Evolutionary conservation across 2,113 vertebrate genomes (phyloP).

Genomic region (Heteronetta atricapilla): DNA sequence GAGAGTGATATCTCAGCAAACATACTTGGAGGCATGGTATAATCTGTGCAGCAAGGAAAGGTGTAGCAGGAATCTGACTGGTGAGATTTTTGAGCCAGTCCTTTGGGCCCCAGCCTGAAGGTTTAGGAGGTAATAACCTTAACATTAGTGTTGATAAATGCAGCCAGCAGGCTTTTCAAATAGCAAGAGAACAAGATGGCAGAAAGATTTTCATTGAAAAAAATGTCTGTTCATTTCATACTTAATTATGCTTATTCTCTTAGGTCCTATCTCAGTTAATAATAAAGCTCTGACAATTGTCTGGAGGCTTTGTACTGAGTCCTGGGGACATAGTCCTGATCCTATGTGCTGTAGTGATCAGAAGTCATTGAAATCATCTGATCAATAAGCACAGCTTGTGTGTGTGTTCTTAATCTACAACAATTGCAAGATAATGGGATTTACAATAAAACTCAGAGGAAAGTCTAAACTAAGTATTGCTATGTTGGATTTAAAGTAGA

Average conservation of each 20-base stretch:
- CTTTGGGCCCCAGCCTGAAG: not conserved
- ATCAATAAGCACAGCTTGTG: not conserved
- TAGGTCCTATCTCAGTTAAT: not conserved
- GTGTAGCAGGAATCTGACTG: not conserved
- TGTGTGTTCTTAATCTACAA: not conserved
- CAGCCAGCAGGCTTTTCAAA: not conserved
- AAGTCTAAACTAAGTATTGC: not conserved
- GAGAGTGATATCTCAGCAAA: not conserved
- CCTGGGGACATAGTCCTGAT: not conserved
- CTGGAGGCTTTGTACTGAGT: not conserved
- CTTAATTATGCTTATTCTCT: not conserved
- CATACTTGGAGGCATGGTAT: not conserved
- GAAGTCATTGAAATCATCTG: not conserved
- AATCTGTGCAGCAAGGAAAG: not conserved
- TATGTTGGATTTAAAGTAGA: not conserved
- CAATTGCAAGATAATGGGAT: not conserved
- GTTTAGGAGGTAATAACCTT: not conserved
- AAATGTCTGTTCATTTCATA: not conserved
- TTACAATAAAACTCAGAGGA: not conserved
- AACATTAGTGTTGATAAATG: not conserved
- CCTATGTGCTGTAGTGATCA: not conserved
- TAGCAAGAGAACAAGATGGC: not conserved
- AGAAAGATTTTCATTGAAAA: not conserved
- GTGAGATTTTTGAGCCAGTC: not conserved
- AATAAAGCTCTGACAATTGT: not conserved